Conservation (phyloP, 2,888 invertebrate genomes). For the Apomyelois bistriatella region DNA sequence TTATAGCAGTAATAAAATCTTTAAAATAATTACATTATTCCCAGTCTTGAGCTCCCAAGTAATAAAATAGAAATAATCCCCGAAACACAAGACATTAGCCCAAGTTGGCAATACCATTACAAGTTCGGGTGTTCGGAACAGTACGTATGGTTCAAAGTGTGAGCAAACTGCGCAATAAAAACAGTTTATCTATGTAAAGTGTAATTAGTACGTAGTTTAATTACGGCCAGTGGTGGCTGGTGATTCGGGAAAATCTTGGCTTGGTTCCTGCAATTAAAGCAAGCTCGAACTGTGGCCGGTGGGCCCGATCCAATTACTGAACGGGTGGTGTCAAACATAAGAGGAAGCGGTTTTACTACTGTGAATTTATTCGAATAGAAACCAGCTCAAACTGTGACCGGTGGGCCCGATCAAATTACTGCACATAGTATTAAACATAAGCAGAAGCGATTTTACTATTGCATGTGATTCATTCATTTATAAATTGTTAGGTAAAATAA, state of each 20-base stretch:
- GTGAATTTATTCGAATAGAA: too few relatives aligned
- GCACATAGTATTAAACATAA: too few relatives aligned
- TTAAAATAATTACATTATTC: not conserved
- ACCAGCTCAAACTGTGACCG: too few relatives aligned
- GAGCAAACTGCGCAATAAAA: constrained; percentile 50
- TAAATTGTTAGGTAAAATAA: too few relatives aligned
- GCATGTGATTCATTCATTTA: too few relatives aligned
- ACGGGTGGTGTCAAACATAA: constrained; percentile 17
- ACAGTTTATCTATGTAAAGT: constrained; percentile 55
- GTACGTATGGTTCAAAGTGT: constrained; percentile 25
- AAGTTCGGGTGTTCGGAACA: constrained; percentile 22
- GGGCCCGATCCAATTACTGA: constrained; percentile 22
- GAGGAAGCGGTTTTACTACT: not conserved
- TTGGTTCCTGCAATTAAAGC: constrained; percentile 64
- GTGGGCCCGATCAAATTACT: too few relatives aligned
- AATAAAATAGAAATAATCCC: not conserved
- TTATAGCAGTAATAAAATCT: too few relatives aligned
- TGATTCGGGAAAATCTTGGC: constrained; percentile 69
- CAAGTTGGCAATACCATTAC: constrained; percentile 18
- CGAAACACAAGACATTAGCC: constrained; percentile 6
- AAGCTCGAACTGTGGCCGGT: constrained; percentile 55
- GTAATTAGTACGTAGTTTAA: constrained; percentile 74
- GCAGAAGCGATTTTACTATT: not conserved
- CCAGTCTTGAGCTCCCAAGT: not conserved
- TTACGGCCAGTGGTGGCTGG: constrained; percentile 49